Percentiles rank a stretch among this genome's conserved stretches.
These are phyloP conservation scores for Oxyscelio sp. DNA, from an alignment of 2,888 invertebrate genomes.

Conservation along the genomic window DNA sequence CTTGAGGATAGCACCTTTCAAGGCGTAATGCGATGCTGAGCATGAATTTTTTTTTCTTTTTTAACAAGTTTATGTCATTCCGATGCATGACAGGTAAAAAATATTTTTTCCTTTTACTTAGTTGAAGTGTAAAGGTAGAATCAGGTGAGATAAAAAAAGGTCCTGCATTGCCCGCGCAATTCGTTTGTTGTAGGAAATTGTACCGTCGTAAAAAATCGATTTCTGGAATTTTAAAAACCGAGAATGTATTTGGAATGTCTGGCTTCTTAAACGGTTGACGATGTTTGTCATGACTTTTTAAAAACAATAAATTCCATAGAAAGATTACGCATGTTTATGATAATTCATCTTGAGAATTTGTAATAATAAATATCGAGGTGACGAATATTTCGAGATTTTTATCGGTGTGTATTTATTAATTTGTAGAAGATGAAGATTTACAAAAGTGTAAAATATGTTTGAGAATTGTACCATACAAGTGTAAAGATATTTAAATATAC, in stretches of 20 bases:
- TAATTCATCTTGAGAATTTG: conserved; percentile 35
- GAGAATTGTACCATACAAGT: background rate
- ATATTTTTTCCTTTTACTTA: conserved; percentile 16
- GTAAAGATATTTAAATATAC: background rate
- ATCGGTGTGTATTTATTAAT: conserved; percentile 8
- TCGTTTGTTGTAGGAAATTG: conserved; percentile 46
- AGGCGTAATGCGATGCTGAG: conserved; percentile 50
- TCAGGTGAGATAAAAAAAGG: conserved; percentile 47
- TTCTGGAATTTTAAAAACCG: conserved; percentile 24
- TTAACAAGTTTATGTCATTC: conserved; percentile 56
- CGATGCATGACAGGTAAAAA: conserved; percentile 64
- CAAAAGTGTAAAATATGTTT: background rate
- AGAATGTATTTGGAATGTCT: conserved; percentile 24
- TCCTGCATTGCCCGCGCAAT: conserved; percentile 34
- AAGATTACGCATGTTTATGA: conserved; percentile 46
- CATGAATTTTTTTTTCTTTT: conserved; percentile 65
- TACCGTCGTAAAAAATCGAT: conserved; percentile 44
- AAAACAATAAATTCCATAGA: conserved; percentile 40
- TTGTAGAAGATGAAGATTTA: background rate
- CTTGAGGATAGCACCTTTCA: conserved; percentile 60
- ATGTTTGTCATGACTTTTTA: conserved; percentile 19
- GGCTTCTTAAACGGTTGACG: background rate
- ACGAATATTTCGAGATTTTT: conserved; percentile 17
- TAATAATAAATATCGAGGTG: conserved; percentile 17
- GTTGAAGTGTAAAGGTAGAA: conserved; percentile 25